A percentile compares a stretch with the other conserved stretches of the same genome.
Evolutionary conservation across 2,888 invertebrate species (phyloP).

Genomic region (Cryptus viduatorius): DNA sequence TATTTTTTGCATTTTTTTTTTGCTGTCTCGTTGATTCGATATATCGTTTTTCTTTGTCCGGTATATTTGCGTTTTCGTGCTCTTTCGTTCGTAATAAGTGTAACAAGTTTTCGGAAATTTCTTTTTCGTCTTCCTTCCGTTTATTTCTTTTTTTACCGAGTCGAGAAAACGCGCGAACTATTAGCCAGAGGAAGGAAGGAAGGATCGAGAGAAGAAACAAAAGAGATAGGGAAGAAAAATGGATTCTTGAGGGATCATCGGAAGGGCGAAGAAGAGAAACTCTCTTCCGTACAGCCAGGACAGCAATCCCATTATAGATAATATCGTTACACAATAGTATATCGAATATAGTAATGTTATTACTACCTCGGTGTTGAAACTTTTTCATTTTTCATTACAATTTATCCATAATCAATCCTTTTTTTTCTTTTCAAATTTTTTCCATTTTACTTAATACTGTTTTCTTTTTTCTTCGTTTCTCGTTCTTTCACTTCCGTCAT

Average conservation of each 20-base stretch:
- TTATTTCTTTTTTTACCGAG: neutral
- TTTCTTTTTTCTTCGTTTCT: conserved; percentile 71
- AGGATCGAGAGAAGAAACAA: conserved; percentile 36
- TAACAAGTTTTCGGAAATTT: neutral
- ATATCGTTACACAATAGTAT: conserved; percentile 64
- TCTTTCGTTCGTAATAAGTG: neutral
- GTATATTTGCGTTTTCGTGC: neutral
- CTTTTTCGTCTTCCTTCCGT: neutral
- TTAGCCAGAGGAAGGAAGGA: conserved; percentile 44
- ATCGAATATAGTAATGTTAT: conserved; percentile 64
- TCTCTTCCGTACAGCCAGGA: conserved; percentile 54
- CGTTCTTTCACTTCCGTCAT: conserved; percentile 53
- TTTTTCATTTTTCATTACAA: conserved; percentile 52
- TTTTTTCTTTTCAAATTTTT: conserved; percentile 68
- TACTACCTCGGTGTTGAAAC: conserved; percentile 59
- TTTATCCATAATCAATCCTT: conserved; percentile 66
- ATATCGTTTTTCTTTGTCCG: neutral
- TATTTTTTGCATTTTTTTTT: neutral
- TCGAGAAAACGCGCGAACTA: neutral
- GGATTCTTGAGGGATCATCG: neutral
- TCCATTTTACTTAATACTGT: conserved; percentile 43
- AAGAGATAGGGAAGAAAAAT: neutral
- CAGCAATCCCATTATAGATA: conserved; percentile 56
- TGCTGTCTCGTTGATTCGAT: neutral
- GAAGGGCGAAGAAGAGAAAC: conserved; percentile 42